These are phyloP conservation scores for Teleopsis dalmanni DNA, from an alignment of 1,140 invertebrate species.

Conservation along the genomic window DNA sequence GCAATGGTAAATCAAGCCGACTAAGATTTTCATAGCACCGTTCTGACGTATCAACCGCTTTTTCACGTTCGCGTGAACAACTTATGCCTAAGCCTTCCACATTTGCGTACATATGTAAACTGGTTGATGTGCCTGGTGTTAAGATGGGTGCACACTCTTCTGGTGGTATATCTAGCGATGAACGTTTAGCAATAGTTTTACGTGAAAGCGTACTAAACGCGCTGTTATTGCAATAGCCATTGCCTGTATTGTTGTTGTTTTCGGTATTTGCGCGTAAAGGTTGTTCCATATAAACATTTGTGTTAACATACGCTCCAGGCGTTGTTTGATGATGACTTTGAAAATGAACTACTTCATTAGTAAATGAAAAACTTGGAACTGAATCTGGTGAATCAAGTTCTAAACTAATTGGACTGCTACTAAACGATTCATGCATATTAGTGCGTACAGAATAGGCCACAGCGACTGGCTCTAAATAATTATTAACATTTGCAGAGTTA, in stretches of 20 bases:
- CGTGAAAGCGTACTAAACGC: conserved; percentile 27
- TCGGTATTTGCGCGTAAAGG: conserved; percentile 33
- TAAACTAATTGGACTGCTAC: conserved; percentile 26
- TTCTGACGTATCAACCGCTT: conserved; percentile 17
- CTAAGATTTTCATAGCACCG: conserved; percentile 36
- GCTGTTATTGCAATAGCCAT: conserved; percentile 37
- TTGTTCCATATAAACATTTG: conserved; percentile 33
- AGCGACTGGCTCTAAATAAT: conserved; percentile 34
- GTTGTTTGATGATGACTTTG: conserved; percentile 6
- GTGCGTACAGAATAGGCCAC: conserved; percentile 22
- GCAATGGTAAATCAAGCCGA: conserved; percentile 24
- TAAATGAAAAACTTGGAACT: conserved; percentile 47
- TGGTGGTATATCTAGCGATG: conserved; percentile 44
- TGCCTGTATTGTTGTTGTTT: conserved; percentile 47
- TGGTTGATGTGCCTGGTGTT: conserved; percentile 14
- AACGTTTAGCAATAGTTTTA: conserved; percentile 40
- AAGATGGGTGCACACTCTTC: conserved; percentile 38
- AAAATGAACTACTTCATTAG: conserved; percentile 48
- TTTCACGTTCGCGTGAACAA: conserved; percentile 7
- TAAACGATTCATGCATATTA: conserved; percentile 27
- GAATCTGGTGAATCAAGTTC: conserved; percentile 46
- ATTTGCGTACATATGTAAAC: conserved; percentile 33
- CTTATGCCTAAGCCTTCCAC: conserved; percentile 16
- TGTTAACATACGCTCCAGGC: background rate
- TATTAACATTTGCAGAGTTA: conserved; percentile 26